phyloP scores from a whole-genome alignment of 2,888 invertebrate species.

The Sinhomidia bicolor region DNA sequence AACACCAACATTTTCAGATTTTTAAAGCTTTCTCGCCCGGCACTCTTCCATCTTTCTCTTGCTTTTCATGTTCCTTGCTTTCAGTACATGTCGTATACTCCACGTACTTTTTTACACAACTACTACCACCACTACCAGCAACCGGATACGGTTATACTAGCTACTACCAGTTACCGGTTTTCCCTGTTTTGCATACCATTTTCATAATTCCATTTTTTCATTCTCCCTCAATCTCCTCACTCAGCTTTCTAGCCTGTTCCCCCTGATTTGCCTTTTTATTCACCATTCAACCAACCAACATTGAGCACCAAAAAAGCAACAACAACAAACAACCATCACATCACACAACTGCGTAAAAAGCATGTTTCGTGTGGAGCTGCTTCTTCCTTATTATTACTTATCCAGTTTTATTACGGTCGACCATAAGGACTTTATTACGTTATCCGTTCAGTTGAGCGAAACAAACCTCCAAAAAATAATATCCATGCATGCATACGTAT shows the following conservation, averaged over 20 bases:
- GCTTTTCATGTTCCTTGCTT: background rate
- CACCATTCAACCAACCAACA: slow-evolving; percentile 25
- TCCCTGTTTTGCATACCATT: slow-evolving; percentile 64
- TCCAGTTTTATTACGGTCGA: slow-evolving; percentile 55
- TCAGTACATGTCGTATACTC: background rate
- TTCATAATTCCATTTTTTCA: slow-evolving; percentile 61
- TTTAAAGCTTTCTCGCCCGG: background rate
- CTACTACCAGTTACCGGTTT: slow-evolving; percentile 43
- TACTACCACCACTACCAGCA: background rate
- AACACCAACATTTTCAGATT: background rate
- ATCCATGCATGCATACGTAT: too few relatives aligned
- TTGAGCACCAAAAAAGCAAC: slow-evolving; percentile 23
- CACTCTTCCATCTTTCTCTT: background rate
- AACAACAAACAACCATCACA: slow-evolving; percentile 20
- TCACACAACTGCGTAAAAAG: background rate
- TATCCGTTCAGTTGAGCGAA: background rate
- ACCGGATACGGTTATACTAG: slow-evolving; percentile 52
- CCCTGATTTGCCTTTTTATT: slow-evolving; percentile 37
- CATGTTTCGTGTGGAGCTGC: background rate
- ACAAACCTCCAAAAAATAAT: slow-evolving; percentile 9
- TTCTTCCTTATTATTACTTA: slow-evolving; percentile 41
- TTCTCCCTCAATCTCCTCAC: slow-evolving; percentile 12
- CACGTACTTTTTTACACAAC: background rate
- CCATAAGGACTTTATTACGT: slow-evolving; percentile 62
- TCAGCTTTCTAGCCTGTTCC: background rate